A percentile compares a stretch with the other conserved stretches of the same genome.
These are phyloP conservation scores for Sinelater perroti DNA, from an alignment of 2,888 invertebrate species.

Conservation along the genomic window DNA sequence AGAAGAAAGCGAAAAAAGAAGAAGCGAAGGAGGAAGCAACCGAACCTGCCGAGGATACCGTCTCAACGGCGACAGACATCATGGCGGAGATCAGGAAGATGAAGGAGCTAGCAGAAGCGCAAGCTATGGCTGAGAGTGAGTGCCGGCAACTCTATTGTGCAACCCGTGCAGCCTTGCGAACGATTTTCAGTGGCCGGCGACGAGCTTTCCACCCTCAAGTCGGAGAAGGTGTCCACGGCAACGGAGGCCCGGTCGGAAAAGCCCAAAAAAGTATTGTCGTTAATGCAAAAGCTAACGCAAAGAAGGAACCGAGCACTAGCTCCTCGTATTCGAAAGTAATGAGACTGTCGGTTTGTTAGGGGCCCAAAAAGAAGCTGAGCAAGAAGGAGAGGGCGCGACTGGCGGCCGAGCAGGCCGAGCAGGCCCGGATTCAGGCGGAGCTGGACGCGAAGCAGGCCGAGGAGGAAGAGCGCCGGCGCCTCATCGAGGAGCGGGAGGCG, in stretches of 20 bases:
- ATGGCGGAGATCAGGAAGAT: constrained; percentile 34
- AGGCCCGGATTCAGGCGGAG: constrained; percentile 51
- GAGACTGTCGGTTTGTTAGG: constrained; percentile 10
- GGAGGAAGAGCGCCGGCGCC: constrained; percentile 47
- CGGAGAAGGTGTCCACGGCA: no score
- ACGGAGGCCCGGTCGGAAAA: no score
- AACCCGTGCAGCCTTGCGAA: no score
- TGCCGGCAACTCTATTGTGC: no score
- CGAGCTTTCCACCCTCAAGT: no score
- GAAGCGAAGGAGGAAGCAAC: constrained; percentile 4
- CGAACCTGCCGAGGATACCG: constrained; percentile 16
- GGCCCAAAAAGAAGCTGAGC: constrained; percentile 59
- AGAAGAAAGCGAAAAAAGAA: constrained; percentile 12
- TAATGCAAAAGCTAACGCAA: no score
- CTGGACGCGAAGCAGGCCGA: constrained; percentile 41
- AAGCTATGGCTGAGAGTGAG: constrained; percentile 9
- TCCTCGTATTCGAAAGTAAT: no score
- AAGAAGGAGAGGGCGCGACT: constrained; percentile 60
- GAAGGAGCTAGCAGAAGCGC: constrained; percentile 30
- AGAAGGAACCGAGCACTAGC: no score
- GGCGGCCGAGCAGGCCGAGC: constrained; percentile 60
- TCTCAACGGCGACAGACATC: constrained; percentile 13
- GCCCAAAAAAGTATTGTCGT: no score
- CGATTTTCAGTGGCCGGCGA: no score
- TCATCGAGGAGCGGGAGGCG: constrained; percentile 49